A percentile compares a stretch with the other conserved stretches of the same genome.
Conservation (phyloP, 2,888 invertebrate genomes). For the Drosophila nr. perissopoda region DNA sequence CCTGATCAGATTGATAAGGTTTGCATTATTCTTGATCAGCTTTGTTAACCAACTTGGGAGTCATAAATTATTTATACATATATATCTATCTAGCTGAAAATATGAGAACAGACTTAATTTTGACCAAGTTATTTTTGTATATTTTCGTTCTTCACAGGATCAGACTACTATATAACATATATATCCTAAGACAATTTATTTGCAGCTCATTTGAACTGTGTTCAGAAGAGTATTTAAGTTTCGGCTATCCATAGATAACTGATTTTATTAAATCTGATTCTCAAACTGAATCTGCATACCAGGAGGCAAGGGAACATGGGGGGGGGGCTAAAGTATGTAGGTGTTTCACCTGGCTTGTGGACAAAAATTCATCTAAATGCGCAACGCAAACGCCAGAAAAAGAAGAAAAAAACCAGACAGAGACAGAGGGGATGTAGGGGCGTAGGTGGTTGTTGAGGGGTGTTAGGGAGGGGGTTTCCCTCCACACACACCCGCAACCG, state of each 20-base stretch:
- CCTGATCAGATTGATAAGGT: neutral
- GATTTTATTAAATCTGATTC: slow-evolving; percentile 22
- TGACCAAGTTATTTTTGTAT: fast-evolving
- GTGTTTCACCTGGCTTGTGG: slow-evolving; percentile 70
- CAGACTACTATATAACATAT: neutral
- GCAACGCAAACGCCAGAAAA: slow-evolving; percentile 59
- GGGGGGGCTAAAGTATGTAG: slow-evolving; percentile 58
- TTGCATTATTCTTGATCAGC: fast-evolving
- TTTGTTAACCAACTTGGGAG: neutral
- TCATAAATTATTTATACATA: neutral
- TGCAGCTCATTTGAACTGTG: neutral
- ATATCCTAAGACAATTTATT: neutral
- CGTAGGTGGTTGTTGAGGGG: slow-evolving; percentile 3
- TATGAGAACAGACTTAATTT: neutral
- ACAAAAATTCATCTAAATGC: slow-evolving; percentile 76
- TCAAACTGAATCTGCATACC: slow-evolving; percentile 67
- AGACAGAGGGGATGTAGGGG: neutral
- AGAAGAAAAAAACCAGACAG: neutral
- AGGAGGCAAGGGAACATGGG: neutral
- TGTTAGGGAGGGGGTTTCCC: neutral
- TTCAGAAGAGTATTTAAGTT: neutral
- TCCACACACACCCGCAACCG: slow-evolving; percentile 61
- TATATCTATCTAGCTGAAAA: neutral
- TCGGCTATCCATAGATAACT: neutral
- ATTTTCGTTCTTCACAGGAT: neutral